These are phyloP conservation scores for Pelobates cultripes DNA, from an alignment of 2,797 vertebrate genomes.

Conservation along the genomic window DNA sequence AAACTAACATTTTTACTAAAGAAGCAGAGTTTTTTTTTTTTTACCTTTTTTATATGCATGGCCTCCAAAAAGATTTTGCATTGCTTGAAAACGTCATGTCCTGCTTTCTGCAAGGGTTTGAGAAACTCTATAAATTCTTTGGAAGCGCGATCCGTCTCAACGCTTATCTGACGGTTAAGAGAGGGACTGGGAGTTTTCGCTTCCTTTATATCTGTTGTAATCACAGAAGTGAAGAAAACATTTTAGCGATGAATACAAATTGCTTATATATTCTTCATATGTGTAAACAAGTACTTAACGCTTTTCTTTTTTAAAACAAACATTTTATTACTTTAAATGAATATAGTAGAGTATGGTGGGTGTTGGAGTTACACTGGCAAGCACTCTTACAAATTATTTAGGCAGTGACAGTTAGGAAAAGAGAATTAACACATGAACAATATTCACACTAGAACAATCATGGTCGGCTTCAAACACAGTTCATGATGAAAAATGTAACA, in stretches of 20 bases:
- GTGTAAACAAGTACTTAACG: too few relatives aligned
- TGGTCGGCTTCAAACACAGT: too few relatives aligned
- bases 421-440: too few relatives aligned
- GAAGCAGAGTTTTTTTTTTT: background rate
- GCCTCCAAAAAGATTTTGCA: conserved; percentile 84
- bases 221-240: conserved; percentile 50
- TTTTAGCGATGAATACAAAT: conserved; percentile 2
- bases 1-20: too few relatives aligned
- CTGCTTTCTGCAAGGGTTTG: conserved; percentile 88
- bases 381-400: too few relatives aligned
- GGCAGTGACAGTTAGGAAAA: too few relatives aligned
- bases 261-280: too few relatives aligned
- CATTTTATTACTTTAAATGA: background rate
- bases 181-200: conserved; percentile 87
- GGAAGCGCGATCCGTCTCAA: conserved; percentile 90
- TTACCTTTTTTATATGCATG: conserved; percentile 91
- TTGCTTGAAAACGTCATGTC: conserved; percentile 92
- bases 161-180: conserved; percentile 85
- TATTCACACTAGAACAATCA: too few relatives aligned
- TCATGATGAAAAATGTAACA: too few relatives aligned
- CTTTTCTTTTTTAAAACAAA: too few relatives aligned
- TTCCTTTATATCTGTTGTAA: conserved; percentile 83
- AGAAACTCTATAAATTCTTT: conserved; percentile 94
- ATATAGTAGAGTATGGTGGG: too few relatives aligned
- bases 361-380: too few relatives aligned